Base-by-base conservation (phyloP, 2,888 invertebrate species). In the Panopea generosa region DNA sequence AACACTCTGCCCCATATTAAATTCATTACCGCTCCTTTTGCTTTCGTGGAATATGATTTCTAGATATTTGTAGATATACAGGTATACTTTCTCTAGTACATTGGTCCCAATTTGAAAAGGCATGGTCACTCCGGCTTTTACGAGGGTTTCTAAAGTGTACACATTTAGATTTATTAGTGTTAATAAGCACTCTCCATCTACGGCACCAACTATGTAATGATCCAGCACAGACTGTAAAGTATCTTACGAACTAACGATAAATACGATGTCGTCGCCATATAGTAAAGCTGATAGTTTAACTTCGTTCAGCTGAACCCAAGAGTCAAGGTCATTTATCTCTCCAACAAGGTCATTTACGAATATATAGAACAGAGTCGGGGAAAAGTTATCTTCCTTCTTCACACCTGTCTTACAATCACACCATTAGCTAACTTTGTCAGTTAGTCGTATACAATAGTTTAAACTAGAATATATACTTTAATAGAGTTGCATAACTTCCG, bases 171-270 rank as follows among this genome's bases (percentile, higher is more conserved):
- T 68, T 68, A 11, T 18, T 9, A 7, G 50, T 27, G n/a, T 60
- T 50, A 22, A 68, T 52, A 1, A 57, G 26, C 7, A 68, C 59
- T 20, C 67, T 16, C 67, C 67, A 59, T 20, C 49, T 57, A 9
- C 40, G 24, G 29, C 60, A 68, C 60, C 60, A 57, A 14, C 2
- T 6, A 29, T 40, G 52, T n/a, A 59, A 1, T 9, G 33, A 20
- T 40, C 18, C 11, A 59, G 22, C 59, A 57, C 59, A 22, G 24
- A 38, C 18, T 59, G 60, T 16, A 68, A 22, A 7, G 24, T 16
- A 6, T 14, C 20, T 1, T 59, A 50, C 9, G n/a, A 24, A n/a
- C 59, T 24, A 2, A 38, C 56, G 4, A 45, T 45, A 11, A 59
- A n/a, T 2, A 40, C 67, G 14, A 47, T 45, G 33, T 66, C 66